Conservation (phyloP, 2,113 vertebrate genomes). For the Callopanchax toddi region DNA sequence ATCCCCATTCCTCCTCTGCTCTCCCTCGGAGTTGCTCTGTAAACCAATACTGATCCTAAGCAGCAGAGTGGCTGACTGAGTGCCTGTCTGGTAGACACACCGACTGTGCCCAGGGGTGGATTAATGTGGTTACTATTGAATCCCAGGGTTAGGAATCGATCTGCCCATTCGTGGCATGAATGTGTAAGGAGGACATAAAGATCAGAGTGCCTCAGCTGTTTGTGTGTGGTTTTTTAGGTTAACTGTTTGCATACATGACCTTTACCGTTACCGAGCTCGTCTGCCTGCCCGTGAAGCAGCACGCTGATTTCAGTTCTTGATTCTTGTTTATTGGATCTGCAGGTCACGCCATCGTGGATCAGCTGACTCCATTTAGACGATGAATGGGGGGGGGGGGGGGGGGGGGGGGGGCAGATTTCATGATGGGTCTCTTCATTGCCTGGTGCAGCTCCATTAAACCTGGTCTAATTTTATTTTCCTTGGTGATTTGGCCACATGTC, state of each 20-base stretch:
- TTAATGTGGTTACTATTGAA: slow-evolving; percentile 79
- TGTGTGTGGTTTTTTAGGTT: slow-evolving; percentile 1
- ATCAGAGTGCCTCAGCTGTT: slow-evolving; percentile 12
- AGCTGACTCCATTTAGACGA: slow-evolving; percentile 60
- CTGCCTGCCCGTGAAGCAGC: slow-evolving; percentile 12
- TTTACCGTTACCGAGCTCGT: slow-evolving; percentile 21
- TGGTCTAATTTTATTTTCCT: slow-evolving; percentile 70
- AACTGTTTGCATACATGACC: slow-evolving; percentile 20
- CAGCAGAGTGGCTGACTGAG: slow-evolving; percentile 64
- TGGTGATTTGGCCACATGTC: slow-evolving; percentile 65
- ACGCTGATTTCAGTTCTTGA: slow-evolving; percentile 30
- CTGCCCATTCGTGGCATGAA: slow-evolving; percentile 57
- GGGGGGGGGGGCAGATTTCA: slow-evolving; percentile 42
- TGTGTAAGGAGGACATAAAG: slow-evolving; percentile 42
- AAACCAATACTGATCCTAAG: slow-evolving; percentile 59
- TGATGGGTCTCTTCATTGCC: slow-evolving; percentile 60
- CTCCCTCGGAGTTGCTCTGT: slow-evolving; percentile 34
- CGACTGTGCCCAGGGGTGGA: slow-evolving; percentile 71
- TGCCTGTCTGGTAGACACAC: slow-evolving; percentile 63
- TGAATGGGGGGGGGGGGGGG: slow-evolving; percentile 38
- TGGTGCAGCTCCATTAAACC: slow-evolving; percentile 65
- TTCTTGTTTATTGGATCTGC: slow-evolving; percentile 49
- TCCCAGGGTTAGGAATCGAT: slow-evolving; percentile 68
- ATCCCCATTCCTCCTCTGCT: slow-evolving; percentile 30
- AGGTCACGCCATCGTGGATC: slow-evolving; percentile 49